These are phyloP conservation scores for Rhyacophila brunnea DNA, from an alignment of 1,140 invertebrate genomes.

Conservation along the genomic window DNA sequence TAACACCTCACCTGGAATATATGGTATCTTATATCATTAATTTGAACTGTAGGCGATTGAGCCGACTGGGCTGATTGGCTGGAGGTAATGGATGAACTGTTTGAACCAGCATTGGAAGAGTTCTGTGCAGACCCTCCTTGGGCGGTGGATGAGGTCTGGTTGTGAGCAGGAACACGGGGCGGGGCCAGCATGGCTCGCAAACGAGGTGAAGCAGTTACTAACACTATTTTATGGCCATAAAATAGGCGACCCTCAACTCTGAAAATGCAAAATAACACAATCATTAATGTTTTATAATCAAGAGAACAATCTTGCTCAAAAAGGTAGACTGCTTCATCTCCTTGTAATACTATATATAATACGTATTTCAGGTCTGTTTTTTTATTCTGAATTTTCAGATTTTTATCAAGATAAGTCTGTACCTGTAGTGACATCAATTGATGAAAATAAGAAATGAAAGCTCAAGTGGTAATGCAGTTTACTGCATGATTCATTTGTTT, in stretches of 20 bases:
- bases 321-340: too few relatives aligned
- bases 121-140: slow-evolving; percentile 56
- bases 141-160: slow-evolving; percentile 9
- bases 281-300: too few relatives aligned
- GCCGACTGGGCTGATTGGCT: slow-evolving; percentile 22
- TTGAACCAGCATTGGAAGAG: slow-evolving; percentile 66
- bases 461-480: too few relatives aligned
- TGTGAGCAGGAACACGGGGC: slow-evolving; percentile 33
- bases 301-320: too few relatives aligned
- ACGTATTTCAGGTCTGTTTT: too few relatives aligned
- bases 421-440: too few relatives aligned
- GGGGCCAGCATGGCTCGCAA: slow-evolving; percentile 81
- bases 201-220: slow-evolving; percentile 84
- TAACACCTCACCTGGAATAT: slow-evolving; percentile 73
- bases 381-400: too few relatives aligned
- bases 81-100: slow-evolving; percentile 20
- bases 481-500: too few relatives aligned
- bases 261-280: slow-evolving; percentile 27
- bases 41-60: slow-evolving; percentile 78
- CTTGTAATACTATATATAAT: too few relatives aligned
- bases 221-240: slow-evolving; percentile 90
- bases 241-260: slow-evolving; percentile 88
- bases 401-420: too few relatives aligned
- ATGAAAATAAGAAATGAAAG: too few relatives aligned
- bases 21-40: slow-evolving; percentile 89